phyloP scores from a whole-genome alignment of 2,113 vertebrate genomes.

The Lophotis ruficrista region DNA sequence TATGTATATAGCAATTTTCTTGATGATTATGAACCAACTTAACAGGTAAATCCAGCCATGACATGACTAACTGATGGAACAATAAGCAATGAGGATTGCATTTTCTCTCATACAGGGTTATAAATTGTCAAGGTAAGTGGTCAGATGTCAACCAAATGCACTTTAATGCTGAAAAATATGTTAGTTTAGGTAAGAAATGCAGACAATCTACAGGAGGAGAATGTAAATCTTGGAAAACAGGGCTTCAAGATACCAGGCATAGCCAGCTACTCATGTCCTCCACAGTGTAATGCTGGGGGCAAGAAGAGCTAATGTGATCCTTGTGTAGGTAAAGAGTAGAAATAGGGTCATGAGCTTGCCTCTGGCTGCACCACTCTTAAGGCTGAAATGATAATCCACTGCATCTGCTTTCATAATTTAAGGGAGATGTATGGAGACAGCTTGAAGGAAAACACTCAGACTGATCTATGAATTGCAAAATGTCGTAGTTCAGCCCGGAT shows the following conservation, averaged over 20 bases:
- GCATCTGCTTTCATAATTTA: background rate
- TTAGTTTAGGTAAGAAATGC: background rate
- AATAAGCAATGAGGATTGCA: background rate
- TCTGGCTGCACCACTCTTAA: background rate
- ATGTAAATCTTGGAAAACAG: background rate
- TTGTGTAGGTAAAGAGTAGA: background rate
- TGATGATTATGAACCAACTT: background rate
- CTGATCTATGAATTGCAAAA: background rate
- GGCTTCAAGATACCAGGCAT: background rate
- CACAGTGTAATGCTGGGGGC: background rate
- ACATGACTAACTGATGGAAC: background rate
- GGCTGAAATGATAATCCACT: background rate
- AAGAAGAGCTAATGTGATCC: background rate
- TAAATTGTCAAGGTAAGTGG: background rate
- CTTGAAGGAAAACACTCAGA: background rate
- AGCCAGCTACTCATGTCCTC: background rate
- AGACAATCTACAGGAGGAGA: background rate
- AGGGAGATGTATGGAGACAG: background rate
- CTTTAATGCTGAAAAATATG: background rate
- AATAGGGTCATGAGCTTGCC: constrained; percentile 16
- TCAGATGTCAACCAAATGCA: background rate
- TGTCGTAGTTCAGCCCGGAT: too few species aligned
- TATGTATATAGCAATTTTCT: background rate
- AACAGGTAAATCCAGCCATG: background rate
- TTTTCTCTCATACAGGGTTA: background rate